Conservation (phyloP, 2,113 vertebrate species). For the Neotoma lepida region DNA sequence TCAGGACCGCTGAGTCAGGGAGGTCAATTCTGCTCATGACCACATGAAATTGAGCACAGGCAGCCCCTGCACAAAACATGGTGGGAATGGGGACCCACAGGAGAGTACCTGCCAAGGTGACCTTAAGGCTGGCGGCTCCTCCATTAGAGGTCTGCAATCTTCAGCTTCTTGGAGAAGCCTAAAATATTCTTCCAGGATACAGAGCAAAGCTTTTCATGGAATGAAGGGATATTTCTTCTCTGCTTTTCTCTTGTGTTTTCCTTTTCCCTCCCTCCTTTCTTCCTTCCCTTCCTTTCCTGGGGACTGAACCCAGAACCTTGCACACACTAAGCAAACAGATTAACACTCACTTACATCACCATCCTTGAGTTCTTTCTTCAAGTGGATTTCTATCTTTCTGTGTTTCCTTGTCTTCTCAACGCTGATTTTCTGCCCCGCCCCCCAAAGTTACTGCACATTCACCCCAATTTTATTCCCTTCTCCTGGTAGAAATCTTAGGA, state of each 20-base stretch:
- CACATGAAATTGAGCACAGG: background rate
- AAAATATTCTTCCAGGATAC: background rate
- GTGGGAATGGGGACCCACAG: background rate
- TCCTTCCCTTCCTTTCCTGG: background rate
- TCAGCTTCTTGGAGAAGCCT: background rate
- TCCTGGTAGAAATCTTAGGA: background rate
- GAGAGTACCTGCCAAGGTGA: background rate
- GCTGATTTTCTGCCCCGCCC: background rate
- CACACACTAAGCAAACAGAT: background rate
- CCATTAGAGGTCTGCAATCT: background rate
- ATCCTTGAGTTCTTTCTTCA: background rate
- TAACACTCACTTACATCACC: background rate
- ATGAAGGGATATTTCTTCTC: background rate
- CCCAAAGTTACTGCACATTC: background rate
- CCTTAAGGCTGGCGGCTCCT: background rate
- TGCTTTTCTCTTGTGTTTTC: background rate
- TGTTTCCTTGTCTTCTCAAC: background rate
- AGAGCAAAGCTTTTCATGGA: background rate
- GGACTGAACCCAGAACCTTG: background rate
- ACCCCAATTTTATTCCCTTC: background rate
- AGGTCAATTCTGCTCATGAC: conserved; percentile 37
- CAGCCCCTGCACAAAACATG: background rate
- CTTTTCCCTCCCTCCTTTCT: background rate
- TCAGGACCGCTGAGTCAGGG: background rate
- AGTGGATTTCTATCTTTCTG: background rate